Percentiles rank a stretch among this genome's conserved stretches.
These are phyloP conservation scores for Plectrocnemia conspersa DNA, from an alignment of 1,140 invertebrate species.

Conservation along the genomic window DNA sequence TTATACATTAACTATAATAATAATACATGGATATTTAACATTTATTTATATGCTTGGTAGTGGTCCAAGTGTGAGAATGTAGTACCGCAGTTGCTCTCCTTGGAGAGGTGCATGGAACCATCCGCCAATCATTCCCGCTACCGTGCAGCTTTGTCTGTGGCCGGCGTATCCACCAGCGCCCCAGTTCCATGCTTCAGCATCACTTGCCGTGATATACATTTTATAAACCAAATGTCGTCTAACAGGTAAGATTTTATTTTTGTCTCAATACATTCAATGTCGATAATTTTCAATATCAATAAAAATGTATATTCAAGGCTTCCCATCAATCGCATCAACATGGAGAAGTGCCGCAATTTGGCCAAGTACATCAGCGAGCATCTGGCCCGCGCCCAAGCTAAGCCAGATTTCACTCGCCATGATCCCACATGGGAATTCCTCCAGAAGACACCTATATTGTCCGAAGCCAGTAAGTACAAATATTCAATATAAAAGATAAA, in stretches of 20 bases:
- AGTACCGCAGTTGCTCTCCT: conserved; percentile 45
- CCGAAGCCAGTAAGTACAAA: conserved; percentile 41
- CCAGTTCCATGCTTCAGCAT: conserved; percentile 48
- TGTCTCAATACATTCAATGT: not conserved
- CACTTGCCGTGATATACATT: conserved; percentile 48
- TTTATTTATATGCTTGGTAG: conserved; percentile 32
- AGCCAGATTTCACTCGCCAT: conserved; percentile 36
- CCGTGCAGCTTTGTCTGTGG: conserved; percentile 42
- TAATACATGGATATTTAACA: not conserved
- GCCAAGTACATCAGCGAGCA: conserved; percentile 44
- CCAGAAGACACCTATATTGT: conserved; percentile 41
- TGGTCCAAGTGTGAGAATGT: conserved; percentile 46
- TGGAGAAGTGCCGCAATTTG: conserved; percentile 44
- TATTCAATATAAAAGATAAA: no score
- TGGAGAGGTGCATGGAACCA: conserved; percentile 49
- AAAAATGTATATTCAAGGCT: conserved; percentile 35
- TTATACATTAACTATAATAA: not conserved
- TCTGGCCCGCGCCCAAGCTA: conserved; percentile 39
- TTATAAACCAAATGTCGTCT: conserved; percentile 45
- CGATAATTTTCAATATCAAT: not conserved
- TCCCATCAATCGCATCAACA: conserved; percentile 46
- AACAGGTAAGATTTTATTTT: conserved; percentile 39
- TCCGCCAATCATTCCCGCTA: conserved; percentile 49
- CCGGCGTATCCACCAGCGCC: conserved; percentile 44
- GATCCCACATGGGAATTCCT: conserved; percentile 43